Conservation (phyloP, 2,888 invertebrate species). For the Operophtera brumata region DNA sequence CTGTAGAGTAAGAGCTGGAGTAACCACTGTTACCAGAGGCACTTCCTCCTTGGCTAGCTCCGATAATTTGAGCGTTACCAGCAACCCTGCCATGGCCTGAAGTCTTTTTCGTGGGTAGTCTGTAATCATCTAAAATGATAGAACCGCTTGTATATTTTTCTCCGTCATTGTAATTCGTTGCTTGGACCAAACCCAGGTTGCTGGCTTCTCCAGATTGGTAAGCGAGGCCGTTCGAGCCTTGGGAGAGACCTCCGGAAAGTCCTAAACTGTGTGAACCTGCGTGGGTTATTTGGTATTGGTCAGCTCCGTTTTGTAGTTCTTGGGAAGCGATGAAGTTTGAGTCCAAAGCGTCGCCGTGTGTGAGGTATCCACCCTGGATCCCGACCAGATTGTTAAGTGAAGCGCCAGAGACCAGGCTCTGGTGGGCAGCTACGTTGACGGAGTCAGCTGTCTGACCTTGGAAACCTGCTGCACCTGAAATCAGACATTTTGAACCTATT, state of each 20-base stretch:
- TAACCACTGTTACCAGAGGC: slow-evolving; percentile 25
- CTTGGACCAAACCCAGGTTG: slow-evolving; percentile 59
- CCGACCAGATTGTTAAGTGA: slow-evolving; percentile 70
- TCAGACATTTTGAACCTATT: too few relatives aligned
- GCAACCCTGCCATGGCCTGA: slow-evolving; percentile 30
- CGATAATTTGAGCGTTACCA: slow-evolving; percentile 31
- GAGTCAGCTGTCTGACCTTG: slow-evolving; percentile 72
- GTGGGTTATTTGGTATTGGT: slow-evolving; percentile 40
- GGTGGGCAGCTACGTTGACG: slow-evolving; percentile 73
- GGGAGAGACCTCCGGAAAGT: slow-evolving; percentile 26
- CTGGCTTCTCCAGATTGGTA: slow-evolving; percentile 42
- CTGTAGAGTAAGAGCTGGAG: slow-evolving; percentile 10
- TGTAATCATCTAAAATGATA: slow-evolving; percentile 69
- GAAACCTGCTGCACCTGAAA: slow-evolving; percentile 68
- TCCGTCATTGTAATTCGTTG: slow-evolving; percentile 53
- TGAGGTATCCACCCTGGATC: slow-evolving; percentile 65
- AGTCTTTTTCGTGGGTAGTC: slow-evolving; percentile 54
- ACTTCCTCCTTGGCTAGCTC: slow-evolving; percentile 26
- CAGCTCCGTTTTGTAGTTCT: slow-evolving; percentile 51
- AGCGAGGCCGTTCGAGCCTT: slow-evolving; percentile 34
- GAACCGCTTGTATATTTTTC: slow-evolving; percentile 67
- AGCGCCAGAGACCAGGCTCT: slow-evolving; percentile 72
- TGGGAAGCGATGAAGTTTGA: slow-evolving; percentile 69
- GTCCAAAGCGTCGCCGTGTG: slow-evolving; percentile 57
- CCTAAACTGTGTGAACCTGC: slow-evolving; percentile 30